Evolutionary conservation across 2,888 invertebrate species (phyloP).

Genomic region (Diadegma fenestrale): DNA sequence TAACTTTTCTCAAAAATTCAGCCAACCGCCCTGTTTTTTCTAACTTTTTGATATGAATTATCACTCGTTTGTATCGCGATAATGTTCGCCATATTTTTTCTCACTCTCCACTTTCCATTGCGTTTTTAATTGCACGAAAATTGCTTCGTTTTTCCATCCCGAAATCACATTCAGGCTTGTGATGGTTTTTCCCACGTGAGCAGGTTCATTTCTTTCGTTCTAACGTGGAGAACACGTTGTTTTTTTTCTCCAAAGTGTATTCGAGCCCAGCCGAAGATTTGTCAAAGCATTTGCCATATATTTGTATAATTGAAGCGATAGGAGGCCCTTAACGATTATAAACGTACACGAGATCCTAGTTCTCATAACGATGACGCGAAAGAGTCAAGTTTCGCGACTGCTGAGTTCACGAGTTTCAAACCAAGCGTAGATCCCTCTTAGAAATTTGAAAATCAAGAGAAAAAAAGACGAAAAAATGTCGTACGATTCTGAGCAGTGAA

Average conservation of each 20-base stretch:
- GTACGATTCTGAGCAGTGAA: not conserved
- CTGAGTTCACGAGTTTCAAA: conserved; percentile 4
- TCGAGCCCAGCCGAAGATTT: not conserved
- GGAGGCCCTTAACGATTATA: conserved; percentile 4
- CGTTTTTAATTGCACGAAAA: not conserved
- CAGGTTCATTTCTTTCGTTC: not conserved
- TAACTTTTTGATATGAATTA: conserved; percentile 1
- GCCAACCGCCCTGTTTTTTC: not conserved
- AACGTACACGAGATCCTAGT: conserved; percentile 24
- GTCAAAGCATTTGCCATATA: not conserved
- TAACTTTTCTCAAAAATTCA: conserved; percentile 4
- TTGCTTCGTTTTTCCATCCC: not conserved
- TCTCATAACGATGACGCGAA: not conserved
- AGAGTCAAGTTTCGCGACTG: not conserved
- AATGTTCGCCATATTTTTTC: not conserved
- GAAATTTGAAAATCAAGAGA: not conserved
- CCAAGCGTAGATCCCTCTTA: not conserved
- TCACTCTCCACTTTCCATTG: not conserved
- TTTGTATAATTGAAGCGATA: not conserved
- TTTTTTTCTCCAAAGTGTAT: not conserved
- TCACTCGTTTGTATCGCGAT: not conserved
- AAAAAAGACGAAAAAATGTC: not conserved
- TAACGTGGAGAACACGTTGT: not conserved
- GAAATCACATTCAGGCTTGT: not conserved
- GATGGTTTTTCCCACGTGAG: not conserved